Evolutionary conservation across 2,113 vertebrate species (phyloP), one percentile per base, ranked within the genome.

Genomic region (Jacana jacana): DNA sequence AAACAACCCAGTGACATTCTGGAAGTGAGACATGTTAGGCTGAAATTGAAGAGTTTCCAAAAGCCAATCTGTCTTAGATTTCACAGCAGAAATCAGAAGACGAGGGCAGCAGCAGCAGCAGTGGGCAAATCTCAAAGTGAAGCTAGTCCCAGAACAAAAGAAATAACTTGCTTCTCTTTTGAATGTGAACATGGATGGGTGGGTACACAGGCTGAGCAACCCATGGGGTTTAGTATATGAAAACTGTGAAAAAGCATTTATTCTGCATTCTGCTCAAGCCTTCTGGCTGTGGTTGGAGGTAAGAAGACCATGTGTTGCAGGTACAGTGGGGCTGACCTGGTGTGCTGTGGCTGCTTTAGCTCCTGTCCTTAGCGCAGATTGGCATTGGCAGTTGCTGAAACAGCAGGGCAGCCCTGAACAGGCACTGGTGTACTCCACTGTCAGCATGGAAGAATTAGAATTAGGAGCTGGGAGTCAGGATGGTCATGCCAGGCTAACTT

Each of bases 401-500:
- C 7, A 70, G 37, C 16, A 63, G 55, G 33, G 20, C 40, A 79
- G 71, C 39, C 40, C 52, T n/a, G 48, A 80, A 27, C 33, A 81
- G 57, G 22, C 17, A 18, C 51, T 40, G 64, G 1, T 30, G 3
- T 27, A 11, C 25, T 68, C 46, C 46, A 18, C 33, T 0, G 1
- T 64, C 44, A 60, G 16, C 2, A 24, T 6, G 13, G 49, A 86
- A 72, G 23, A 77, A 35, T 48, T 33, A 72, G 23, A 77, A 35
- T 48, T 33, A 33, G 44, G 17, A 93, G 64, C 24, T n/a, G 24
- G 37, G 44, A 66, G 12, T 84, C 51, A 61, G 55, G 65, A 35
- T 44, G 40, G 48, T 54, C 30, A 44, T 0, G 0, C 37, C 42
- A 63, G 79, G 48, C 80, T 70, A 31, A 0, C 0, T 5, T 40